A percentile compares a stretch with the other conserved stretches of the same genome.
phyloP scores from a whole-genome alignment of 2,797 vertebrate species.

The Tokudaia muenninki region DNA sequence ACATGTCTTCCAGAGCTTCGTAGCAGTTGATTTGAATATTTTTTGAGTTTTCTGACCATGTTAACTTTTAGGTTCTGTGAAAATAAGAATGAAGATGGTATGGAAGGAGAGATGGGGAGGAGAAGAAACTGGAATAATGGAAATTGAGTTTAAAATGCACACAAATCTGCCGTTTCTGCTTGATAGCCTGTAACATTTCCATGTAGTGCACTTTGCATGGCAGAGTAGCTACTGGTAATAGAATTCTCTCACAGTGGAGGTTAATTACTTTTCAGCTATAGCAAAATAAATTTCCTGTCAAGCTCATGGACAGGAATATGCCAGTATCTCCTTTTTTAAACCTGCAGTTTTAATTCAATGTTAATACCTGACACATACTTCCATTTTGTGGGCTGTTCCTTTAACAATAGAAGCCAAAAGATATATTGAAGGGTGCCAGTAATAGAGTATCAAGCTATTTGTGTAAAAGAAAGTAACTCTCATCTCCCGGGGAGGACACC shows the following conservation, averaged over 20 bases:
- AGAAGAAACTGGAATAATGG: conserved; percentile 64
- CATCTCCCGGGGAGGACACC: not conserved
- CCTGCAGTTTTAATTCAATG: conserved; percentile 91
- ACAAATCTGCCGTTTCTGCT: conserved; percentile 95
- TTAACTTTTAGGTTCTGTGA: conserved; percentile 95
- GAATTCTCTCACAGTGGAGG: conserved; percentile 95
- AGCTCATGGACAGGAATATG: conserved; percentile 88
- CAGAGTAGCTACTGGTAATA: conserved; percentile 96
- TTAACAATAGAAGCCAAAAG: conserved; percentile 79
- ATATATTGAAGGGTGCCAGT: conserved; percentile 57
- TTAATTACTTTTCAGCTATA: conserved; percentile 95
- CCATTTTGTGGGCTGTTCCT: conserved; percentile 81
- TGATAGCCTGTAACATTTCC: conserved; percentile 96
- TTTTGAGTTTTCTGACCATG: conserved; percentile 88
- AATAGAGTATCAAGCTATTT: conserved; percentile 59
- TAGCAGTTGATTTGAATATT: conserved; percentile 78
- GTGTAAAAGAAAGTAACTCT: conserved; percentile 9
- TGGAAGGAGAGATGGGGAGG: conserved; percentile 83
- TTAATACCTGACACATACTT: conserved; percentile 89
- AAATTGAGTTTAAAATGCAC: conserved; percentile 95
- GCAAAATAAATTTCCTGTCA: conserved; percentile 92
- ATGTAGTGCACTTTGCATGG: conserved; percentile 95
- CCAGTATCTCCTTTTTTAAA: conserved; percentile 88
- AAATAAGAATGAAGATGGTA: conserved; percentile 85
- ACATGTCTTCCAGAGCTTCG: not conserved